Conservation (phyloP, 2,797 vertebrate genomes). For the Anas bernieri region DNA sequence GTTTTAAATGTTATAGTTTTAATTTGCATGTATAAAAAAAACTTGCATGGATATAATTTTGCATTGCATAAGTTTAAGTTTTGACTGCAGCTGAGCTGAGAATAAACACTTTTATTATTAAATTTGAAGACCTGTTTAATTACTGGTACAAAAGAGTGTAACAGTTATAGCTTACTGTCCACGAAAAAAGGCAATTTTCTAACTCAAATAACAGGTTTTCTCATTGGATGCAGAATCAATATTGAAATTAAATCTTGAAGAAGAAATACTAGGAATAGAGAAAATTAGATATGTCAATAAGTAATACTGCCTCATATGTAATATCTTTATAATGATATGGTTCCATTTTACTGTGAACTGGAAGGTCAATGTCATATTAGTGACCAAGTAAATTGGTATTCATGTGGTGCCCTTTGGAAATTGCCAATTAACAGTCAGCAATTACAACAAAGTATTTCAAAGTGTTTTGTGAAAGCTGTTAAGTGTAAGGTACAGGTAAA, state of each 20-base stretch:
- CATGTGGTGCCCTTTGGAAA: background rate
- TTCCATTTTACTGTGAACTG: background rate
- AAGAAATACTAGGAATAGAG: background rate
- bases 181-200: background rate
- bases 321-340: background rate
- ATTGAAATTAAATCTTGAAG: background rate
- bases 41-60: background rate
- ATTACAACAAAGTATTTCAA: slow-evolving; percentile 1
- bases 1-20: background rate
- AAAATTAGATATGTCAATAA: background rate
- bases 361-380: background rate
- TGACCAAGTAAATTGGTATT: background rate
- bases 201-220: background rate
- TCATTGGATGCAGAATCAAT: background rate
- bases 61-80: background rate
- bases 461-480: background rate
- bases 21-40: background rate
- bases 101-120: background rate
- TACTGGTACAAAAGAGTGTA: background rate
- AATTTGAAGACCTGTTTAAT: background rate
- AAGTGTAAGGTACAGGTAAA: background rate
- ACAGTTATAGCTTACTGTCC: background rate
- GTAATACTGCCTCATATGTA: background rate
- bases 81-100: background rate
- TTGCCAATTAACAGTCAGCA: background rate